Evolutionary conservation across 2,797 vertebrate species (phyloP).

Genomic region (Thamnophis elegans): DNA sequence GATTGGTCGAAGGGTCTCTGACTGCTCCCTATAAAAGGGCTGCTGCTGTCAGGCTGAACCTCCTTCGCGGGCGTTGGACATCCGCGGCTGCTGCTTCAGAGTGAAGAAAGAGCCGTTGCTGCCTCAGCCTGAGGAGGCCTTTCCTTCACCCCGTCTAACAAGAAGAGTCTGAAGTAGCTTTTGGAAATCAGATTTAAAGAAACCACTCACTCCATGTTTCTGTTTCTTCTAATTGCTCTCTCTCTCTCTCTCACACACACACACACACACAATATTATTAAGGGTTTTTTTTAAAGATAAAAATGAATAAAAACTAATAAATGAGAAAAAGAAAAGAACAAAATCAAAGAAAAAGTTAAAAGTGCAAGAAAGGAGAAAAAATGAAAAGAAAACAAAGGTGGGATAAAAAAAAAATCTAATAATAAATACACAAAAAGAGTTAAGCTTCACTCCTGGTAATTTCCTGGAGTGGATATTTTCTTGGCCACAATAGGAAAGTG

Average conservation of each 20-base stretch:
- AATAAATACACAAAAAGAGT: neutral
- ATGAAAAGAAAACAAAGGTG: neutral
- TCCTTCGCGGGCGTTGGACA: too few relatives aligned
- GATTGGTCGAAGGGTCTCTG: too few relatives aligned
- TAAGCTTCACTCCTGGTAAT: neutral
- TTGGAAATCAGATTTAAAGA: neutral
- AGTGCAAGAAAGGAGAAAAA: neutral
- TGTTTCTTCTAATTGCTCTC: neutral
- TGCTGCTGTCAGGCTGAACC: too few relatives aligned
- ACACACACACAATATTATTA: neutral
- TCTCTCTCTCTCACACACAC: neutral
- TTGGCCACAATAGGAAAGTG: neutral
- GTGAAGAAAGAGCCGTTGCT: too few relatives aligned
- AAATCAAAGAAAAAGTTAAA: neutral
- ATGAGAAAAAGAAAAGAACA: neutral
- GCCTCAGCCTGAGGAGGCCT: too few relatives aligned
- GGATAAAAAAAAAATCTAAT: neutral
- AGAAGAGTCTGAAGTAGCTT: neutral
- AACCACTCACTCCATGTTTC: neutral
- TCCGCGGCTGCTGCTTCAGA: too few relatives aligned
- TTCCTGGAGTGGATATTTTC: neutral
- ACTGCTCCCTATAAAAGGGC: too few relatives aligned
- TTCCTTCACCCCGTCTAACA: too few relatives aligned
- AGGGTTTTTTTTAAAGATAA: neutral
- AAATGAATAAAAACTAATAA: neutral